Percentiles rank a stretch among this genome's conserved stretches.
phyloP scores from a whole-genome alignment of 1,140 invertebrate genomes.

The Sesamia nonagrioides region DNA sequence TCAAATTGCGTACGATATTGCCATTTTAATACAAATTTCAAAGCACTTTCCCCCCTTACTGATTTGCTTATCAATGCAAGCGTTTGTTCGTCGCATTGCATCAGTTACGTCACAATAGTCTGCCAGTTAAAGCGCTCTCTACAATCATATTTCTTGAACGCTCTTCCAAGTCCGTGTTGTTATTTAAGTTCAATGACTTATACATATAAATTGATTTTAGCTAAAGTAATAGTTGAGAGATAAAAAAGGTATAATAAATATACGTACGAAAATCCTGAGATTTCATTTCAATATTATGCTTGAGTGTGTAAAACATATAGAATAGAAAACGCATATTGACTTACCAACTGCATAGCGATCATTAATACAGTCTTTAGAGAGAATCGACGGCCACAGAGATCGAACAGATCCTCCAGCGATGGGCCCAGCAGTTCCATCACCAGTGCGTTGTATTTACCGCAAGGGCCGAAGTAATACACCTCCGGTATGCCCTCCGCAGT shows the following conservation, averaged over 20 bases:
- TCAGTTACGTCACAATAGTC: constrained; percentile 44
- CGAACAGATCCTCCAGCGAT: constrained; percentile 99
- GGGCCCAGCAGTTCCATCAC: constrained; percentile 99
- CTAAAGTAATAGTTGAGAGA: not conserved
- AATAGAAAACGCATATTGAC: constrained; percentile 65
- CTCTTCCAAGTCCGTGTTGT: constrained; percentile 21
- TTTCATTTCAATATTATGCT: not conserved
- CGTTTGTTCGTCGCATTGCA: constrained; percentile 41
- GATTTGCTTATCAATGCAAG: constrained; percentile 39
- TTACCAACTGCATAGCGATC: constrained; percentile 99
- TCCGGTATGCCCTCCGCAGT: constrained; percentile 98
- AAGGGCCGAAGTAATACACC: constrained; percentile 99
- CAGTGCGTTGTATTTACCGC: constrained; percentile 99
- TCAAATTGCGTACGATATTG: constrained; percentile 16
- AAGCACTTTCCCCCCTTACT: constrained; percentile 6
- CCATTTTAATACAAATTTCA: constrained; percentile 13
- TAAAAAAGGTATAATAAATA: not conserved
- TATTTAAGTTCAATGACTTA: constrained; percentile 42
- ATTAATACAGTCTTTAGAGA: constrained; percentile 99
- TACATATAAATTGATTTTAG: constrained; percentile 22
- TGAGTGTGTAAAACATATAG: not conserved
- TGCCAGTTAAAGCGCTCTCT: constrained; percentile 28
- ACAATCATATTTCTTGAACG: constrained; percentile 40
- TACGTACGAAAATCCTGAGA: constrained; percentile 1
- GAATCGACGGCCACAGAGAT: constrained; percentile 99